Base-by-base conservation (phyloP, 1,140 invertebrate species). In the Octopus sinensis region DNA sequence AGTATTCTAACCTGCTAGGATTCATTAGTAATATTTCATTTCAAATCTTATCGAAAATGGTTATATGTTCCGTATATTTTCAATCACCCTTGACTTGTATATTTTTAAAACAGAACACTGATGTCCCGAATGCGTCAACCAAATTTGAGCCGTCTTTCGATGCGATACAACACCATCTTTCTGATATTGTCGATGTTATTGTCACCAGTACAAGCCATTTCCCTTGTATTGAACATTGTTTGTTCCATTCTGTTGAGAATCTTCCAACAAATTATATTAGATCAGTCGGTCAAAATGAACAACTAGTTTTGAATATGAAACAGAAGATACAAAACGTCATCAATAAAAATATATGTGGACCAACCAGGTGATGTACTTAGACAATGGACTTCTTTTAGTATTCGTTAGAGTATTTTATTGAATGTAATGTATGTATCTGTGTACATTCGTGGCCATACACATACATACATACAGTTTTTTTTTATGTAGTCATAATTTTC, bases 311-410 rank as follows among this genome's bases (percentile, higher is more conserved):
- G 10, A 56, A 79, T 10, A 86, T 86, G n/a, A 90, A 90, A 79
- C 89, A 91, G 7, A 90, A 92, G 82, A 92, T 93, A 30, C 82
- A 93, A 71, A 85, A 88, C 0, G 89, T 93, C 76, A 92, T 95
- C 80, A 86, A 89, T 54, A 87, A 87, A 0, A 96, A 95, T 90
- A 88, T 92, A 10, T 86, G 91, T 52, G 95, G 95, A 0, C 95
- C 95, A 3, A 84, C 79, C 9, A 89, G 84, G 90, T 90, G 30
- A 43, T 43, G 30, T 43, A 43, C 30, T 43, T 0, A 43, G 30
- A 43, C 30, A 43, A 43, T 43, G 0, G 3, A 43, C 30, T 43
- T 43, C 30, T 43, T 43, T 43, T 0, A 43, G 30, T 43, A 43
- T 43, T 43, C 30, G 30, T 43, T 43, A 43, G 30, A 43, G 30